Conservation (phyloP, 2,113 vertebrate genomes). For the human region DNA sequence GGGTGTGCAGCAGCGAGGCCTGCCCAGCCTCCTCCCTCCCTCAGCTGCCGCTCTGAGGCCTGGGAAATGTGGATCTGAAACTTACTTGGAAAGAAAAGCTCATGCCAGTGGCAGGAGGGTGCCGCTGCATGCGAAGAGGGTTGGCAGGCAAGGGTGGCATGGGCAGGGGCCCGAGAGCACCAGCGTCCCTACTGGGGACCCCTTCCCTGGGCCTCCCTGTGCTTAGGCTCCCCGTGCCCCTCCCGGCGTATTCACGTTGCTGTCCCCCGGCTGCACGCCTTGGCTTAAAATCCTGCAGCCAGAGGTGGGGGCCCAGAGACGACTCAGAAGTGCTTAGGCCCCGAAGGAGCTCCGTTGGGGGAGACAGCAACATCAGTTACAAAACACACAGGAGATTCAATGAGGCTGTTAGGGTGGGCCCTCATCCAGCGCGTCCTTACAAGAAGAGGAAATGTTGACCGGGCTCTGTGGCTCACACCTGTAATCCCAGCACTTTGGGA, state of each 20-base stretch:
- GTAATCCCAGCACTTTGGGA: too few species aligned
- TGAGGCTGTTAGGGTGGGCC: not conserved
- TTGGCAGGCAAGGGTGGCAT: not conserved
- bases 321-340: not conserved
- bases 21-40: not conserved
- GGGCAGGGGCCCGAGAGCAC: not conserved
- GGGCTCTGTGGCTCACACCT: too few species aligned
- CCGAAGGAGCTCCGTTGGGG: not conserved
- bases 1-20: not conserved
- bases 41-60: not conserved
- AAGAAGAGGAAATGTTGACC: not conserved
- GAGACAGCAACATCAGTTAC: not conserved
- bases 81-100: not conserved
- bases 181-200: not conserved
- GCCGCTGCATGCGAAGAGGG: accelerated
- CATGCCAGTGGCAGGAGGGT: accelerated
- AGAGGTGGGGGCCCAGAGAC: not conserved
- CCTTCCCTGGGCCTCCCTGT: not conserved
- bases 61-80: not conserved
- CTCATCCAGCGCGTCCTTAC: not conserved
- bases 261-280: accelerated
- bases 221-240: not conserved
- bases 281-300: not conserved
- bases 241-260: too few species aligned
- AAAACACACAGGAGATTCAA: not conserved